Evolutionary conservation across 2,797 vertebrate genomes (phyloP), one percentile per base, ranked within the genome.

Genomic region (Acipenser oxyrinchus): DNA sequence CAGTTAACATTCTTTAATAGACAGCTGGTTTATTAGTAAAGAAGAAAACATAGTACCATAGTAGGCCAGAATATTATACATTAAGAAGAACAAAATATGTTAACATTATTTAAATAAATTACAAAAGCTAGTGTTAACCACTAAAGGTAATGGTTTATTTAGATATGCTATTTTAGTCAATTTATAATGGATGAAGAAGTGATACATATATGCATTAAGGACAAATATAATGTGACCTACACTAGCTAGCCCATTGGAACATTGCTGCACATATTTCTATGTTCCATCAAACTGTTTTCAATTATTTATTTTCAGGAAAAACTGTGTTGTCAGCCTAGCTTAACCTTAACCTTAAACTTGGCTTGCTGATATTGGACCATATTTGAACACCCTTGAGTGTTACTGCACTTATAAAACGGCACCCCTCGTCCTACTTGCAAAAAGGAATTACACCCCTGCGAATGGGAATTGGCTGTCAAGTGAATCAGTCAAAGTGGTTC

Each of bases 171-270:
- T 58, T 58, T 58, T n/a, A 58, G 55, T 7, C 11, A 3, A 11
- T 58, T 58, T 58, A 58, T 58, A 58, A 58, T n/a, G 12, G 12
- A 58, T 58, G 55, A 58, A 58, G 55, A 58, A 58, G 55, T 58
- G 6, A 58, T 58, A 58, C 10, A 58, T 58, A n/a, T 58, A 58
- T 58, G 15, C 55, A 58, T 58, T 2, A 58, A 58, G 12, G 55
- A 15, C 55, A 58, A 58, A 58, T 58, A 58, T 58, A 58, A 58
- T 58, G 15, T 58, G 55, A 58, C 55, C 55, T 58, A 58, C 55
- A 58, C 55, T 11, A 58, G 55, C 55, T 58, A 58, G 15, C 11
- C 10, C 55, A 58, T 58, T 58, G 55, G 55, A 58, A 58, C 15
- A 58, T 10, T 6, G 10, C 6, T 58, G 7, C n/a, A 15, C 8